A percentile compares a stretch with the other conserved stretches of the same genome.
Evolutionary conservation across 2,113 vertebrate species (phyloP).

Genomic region (Oreotrochilus melanogaster): DNA sequence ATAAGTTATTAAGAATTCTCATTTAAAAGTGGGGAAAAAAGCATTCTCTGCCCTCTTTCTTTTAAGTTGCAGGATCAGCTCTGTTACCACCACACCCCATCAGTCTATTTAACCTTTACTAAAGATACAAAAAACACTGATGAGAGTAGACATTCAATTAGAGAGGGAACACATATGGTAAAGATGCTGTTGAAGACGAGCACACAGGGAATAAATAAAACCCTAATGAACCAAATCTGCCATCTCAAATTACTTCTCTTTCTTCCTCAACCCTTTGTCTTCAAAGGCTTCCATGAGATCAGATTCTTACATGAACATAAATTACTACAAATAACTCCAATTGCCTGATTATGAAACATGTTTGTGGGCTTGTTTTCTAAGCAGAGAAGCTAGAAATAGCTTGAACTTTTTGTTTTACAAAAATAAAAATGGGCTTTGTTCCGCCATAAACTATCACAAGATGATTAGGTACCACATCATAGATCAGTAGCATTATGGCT

Average conservation of each 20-base stretch:
- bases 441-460: neutral
- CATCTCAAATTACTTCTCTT: neutral
- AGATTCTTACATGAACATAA: neutral
- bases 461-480: neutral
- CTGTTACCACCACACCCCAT: neutral
- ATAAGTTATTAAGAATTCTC: neutral
- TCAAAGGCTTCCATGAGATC: neutral
- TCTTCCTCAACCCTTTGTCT: neutral
- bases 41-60: neutral
- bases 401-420: neutral
- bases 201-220: slow-evolving; percentile 19
- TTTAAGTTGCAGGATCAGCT: neutral
- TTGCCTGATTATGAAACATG: neutral
- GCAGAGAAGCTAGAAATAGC: neutral
- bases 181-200: neutral
- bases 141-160: neutral
- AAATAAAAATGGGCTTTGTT: neutral
- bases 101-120: neutral
- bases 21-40: neutral
- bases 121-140: neutral
- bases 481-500: neutral
- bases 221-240: slow-evolving; percentile 28
- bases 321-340: neutral
- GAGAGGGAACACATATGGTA: neutral
- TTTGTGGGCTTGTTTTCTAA: neutral